Percentiles rank a stretch among this genome's conserved stretches.
Conservation (phyloP, 2,113 vertebrate genomes). For the Mastomys coucha region DNA sequence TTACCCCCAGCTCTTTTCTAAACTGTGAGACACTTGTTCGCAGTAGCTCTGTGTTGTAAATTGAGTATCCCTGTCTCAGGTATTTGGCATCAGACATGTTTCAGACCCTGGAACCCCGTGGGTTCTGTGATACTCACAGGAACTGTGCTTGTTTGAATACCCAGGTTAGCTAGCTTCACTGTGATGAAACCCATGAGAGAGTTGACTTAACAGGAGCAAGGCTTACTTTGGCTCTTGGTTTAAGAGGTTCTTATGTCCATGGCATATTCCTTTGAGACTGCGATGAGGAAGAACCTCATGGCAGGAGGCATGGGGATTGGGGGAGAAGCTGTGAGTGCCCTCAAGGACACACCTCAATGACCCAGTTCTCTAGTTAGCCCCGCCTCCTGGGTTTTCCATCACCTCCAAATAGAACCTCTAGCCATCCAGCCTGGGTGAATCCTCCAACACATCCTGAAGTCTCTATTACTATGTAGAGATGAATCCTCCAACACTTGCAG, state of each 20-base stretch:
- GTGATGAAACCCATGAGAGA: neutral
- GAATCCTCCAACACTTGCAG: neutral
- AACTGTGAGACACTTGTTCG: neutral
- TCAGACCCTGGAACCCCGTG: neutral
- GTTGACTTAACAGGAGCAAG: neutral
- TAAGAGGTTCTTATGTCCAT: neutral
- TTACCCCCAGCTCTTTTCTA: rapidly evolving
- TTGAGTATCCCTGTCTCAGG: too few species aligned
- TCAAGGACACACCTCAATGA: neutral
- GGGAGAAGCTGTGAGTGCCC: neutral
- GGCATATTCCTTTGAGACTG: neutral
- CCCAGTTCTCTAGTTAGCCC: neutral
- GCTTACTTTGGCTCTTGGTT: neutral
- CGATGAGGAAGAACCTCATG: neutral
- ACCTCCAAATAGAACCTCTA: neutral
- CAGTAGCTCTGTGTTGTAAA: neutral
- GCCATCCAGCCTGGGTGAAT: neutral
- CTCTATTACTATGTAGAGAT: too few species aligned
- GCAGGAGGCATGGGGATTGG: neutral
- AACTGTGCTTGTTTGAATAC: neutral
- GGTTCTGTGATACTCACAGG: neutral
- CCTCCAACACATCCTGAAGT: neutral
- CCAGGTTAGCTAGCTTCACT: neutral
- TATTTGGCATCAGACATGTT: neutral
- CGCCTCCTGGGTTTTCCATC: neutral